Percentiles rank a stretch among this genome's conserved stretches.
These are phyloP conservation scores for Anas capensis DNA, from an alignment of 2,797 vertebrate genomes.

Conservation along the genomic window DNA sequence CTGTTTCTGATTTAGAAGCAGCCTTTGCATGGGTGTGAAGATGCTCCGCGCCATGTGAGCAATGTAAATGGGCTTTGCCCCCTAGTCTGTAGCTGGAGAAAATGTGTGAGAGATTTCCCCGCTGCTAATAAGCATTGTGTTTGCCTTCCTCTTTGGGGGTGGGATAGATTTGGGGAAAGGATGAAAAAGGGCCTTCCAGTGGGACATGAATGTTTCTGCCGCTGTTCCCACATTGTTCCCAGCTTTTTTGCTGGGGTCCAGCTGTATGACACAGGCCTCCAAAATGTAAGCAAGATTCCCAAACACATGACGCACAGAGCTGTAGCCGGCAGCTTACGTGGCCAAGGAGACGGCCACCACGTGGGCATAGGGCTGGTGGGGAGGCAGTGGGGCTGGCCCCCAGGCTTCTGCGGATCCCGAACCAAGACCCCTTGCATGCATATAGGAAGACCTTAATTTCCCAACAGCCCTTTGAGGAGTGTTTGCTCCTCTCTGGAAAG, in stretches of 20 bases:
- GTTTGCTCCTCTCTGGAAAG: background rate
- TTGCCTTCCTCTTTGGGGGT: conserved; percentile 34
- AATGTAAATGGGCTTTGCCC: background rate
- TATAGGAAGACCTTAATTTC: background rate
- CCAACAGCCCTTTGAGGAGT: background rate
- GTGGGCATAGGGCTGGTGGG: background rate
- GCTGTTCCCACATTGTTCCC: conserved; percentile 11
- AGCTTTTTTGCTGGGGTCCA: background rate
- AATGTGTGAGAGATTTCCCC: conserved; percentile 69
- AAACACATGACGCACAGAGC: background rate
- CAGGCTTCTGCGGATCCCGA: background rate
- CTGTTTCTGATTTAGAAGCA: conserved; percentile 62
- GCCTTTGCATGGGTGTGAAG: conserved; percentile 39
- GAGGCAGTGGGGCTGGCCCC: background rate
- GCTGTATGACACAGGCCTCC: background rate
- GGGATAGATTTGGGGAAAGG: background rate
- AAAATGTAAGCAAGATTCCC: background rate
- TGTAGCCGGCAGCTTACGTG: background rate
- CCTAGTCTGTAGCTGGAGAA: conserved; percentile 54
- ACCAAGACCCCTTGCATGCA: background rate
- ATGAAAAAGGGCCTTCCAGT: conserved; percentile 5
- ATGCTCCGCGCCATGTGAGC: background rate
- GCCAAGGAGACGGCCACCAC: rapidly evolving
- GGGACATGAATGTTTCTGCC: background rate
- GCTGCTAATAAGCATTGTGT: conserved; percentile 55